Evolutionary conservation across 2,797 vertebrate species (phyloP).

Genomic region (Falco novaeseelandiae): DNA sequence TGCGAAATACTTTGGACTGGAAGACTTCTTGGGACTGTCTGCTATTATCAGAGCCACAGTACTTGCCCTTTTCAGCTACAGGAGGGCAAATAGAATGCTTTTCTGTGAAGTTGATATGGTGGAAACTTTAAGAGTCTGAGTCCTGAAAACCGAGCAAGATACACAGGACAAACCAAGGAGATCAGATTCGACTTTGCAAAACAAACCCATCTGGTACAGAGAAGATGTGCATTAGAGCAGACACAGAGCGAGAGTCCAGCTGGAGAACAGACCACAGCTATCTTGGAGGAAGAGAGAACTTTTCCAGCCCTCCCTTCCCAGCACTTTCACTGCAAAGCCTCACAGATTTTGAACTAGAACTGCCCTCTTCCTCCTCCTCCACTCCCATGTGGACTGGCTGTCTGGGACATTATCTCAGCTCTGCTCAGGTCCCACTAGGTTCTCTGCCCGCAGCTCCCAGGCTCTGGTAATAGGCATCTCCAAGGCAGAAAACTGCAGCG

Average conservation of each 20-base stretch:
- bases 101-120: neutral
- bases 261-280: conserved; percentile 48
- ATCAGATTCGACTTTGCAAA: neutral
- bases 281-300: conserved; percentile 19
- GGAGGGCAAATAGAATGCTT: neutral
- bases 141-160: neutral
- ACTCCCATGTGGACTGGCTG: neutral
- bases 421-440: neutral
- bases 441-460: neutral
- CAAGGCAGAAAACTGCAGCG: neutral
- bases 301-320: conserved; percentile 23
- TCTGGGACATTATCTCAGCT: conserved; percentile 55
- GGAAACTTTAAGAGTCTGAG: neutral
- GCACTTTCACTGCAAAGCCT: neutral
- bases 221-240: conserved; percentile 12
- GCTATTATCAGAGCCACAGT: neutral
- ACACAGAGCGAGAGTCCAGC: neutral
- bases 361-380: conserved; percentile 28
- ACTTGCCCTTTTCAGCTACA: neutral
- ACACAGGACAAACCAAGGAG: neutral
- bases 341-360: conserved; percentile 13
- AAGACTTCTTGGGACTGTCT: neutral
- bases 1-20: neutral
- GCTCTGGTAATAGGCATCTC: neutral
- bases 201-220: neutral